Conservation (phyloP, 2,888 invertebrate species). For the Pasiphila rectangulata region DNA sequence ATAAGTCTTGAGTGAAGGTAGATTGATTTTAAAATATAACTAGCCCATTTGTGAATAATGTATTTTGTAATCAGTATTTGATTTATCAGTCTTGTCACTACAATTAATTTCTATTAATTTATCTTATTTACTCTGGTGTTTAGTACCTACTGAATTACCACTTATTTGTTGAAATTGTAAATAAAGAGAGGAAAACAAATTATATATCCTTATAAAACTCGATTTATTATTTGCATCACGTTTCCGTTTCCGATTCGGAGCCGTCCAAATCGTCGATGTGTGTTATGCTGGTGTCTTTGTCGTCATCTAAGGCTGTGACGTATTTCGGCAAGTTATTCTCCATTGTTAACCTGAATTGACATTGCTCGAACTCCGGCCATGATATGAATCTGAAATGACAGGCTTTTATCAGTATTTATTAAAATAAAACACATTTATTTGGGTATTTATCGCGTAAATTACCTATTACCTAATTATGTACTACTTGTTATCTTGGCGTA, state of each 20-base stretch:
- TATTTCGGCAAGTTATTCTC: constrained; percentile 81
- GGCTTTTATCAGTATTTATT: not conserved
- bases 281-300: constrained; percentile 49
- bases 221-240: constrained; percentile 42
- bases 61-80: constrained; percentile 37
- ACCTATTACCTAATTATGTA: too few relatives aligned
- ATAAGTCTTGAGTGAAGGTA: too few relatives aligned
- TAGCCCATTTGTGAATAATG: constrained; percentile 2
- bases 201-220: constrained; percentile 46
- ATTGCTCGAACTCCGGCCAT: constrained; percentile 84
- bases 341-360: constrained; percentile 83
- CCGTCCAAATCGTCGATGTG: constrained; percentile 60
- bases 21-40: not conserved
- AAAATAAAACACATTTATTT: not conserved
- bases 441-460: too few relatives aligned
- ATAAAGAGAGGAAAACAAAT: constrained; percentile 49
- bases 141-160: constrained; percentile 2
- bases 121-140: constrained; percentile 13
- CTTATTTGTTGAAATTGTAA: constrained; percentile 41
- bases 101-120: constrained; percentile 25
- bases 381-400: constrained; percentile 67
- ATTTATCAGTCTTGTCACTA: constrained; percentile 22
- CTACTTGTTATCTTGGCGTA: too few relatives aligned
- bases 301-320: constrained; percentile 57
- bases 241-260: constrained; percentile 51